These are phyloP conservation scores for Percopsis omiscomaycus DNA, from an alignment of 2,797 vertebrate genomes.

Conservation along the genomic window DNA sequence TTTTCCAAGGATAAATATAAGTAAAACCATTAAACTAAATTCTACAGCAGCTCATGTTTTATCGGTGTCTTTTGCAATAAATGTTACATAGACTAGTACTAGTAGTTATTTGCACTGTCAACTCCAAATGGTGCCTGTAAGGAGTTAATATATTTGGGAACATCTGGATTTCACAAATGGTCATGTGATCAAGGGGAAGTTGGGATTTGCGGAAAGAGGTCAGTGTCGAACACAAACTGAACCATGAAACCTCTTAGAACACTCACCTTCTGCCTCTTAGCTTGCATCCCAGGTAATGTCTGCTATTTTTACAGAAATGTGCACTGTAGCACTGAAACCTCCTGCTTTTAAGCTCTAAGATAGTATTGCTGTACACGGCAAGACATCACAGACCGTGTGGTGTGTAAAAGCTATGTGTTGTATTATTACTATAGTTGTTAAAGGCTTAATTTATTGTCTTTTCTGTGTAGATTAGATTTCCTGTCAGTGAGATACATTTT, in stretches of 20 bases:
- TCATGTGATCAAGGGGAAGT: conserved; percentile 56
- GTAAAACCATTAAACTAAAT: background rate
- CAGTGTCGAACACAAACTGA: background rate
- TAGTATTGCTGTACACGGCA: no score
- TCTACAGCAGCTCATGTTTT: no score
- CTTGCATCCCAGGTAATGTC: conserved; percentile 69
- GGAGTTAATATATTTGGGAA: conserved; percentile 63
- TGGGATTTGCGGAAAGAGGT: conserved; percentile 19
- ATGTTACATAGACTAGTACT: no score
- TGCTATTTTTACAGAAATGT: background rate
- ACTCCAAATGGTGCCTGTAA: conserved; percentile 3
- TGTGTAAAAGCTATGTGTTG: no score
- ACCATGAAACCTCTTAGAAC: conserved; percentile 7
- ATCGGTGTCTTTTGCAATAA: no score
- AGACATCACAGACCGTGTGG: no score
- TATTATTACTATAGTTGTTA: no score
- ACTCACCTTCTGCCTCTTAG: conserved; percentile 47
- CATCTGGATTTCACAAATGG: conserved; percentile 59
- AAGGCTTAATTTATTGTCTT: no score
- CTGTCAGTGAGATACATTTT: background rate
- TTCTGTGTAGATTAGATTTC: no score
- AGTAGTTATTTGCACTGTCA: no score
- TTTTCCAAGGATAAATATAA: no score
- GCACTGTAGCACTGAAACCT: background rate
- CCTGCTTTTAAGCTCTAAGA: background rate